Percentiles rank a stretch among this genome's conserved stretches.
phyloP scores from a whole-genome alignment of 2,113 vertebrate genomes.

The Acrocephalus kingi region DNA sequence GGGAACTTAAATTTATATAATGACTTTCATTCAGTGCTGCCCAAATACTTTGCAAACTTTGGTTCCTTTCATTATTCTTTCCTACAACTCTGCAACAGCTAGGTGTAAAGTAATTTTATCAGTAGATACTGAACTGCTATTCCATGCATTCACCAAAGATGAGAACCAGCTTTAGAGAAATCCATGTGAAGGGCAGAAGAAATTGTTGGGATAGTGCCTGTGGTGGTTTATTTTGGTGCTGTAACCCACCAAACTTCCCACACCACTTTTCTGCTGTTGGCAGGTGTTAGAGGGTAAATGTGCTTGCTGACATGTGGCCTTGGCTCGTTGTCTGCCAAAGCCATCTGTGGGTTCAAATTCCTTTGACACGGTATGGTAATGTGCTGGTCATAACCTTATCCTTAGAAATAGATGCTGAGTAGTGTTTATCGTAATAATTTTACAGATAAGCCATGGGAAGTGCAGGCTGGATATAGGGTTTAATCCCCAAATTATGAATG shows the following conservation, averaged over 20 bases:
- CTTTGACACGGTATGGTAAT: not conserved
- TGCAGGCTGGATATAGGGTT: not conserved
- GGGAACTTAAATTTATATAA: not conserved
- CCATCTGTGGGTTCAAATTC: slow-evolving; percentile 18
- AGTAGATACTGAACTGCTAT: not conserved
- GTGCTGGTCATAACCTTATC: not conserved
- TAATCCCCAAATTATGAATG: not conserved
- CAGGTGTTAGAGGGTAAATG: not conserved
- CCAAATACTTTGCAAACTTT: not conserved
- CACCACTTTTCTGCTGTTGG: not conserved
- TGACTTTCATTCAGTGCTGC: not conserved
- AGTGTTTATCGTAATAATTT: not conserved
- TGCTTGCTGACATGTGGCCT: not conserved
- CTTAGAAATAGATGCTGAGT: not conserved
- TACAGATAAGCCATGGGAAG: not conserved
- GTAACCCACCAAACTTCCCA: not conserved
- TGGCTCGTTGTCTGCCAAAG: not conserved
- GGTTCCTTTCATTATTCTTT: not conserved
- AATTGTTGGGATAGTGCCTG: not conserved
- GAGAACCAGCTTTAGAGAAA: not conserved
- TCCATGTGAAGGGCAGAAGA: not conserved
- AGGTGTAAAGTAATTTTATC: not conserved
- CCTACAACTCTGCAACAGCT: not conserved
- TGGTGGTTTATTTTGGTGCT: not conserved
- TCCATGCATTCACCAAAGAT: not conserved